Conservation (phyloP, 2,797 vertebrate genomes). For the Champsocephalus gunnari region DNA sequence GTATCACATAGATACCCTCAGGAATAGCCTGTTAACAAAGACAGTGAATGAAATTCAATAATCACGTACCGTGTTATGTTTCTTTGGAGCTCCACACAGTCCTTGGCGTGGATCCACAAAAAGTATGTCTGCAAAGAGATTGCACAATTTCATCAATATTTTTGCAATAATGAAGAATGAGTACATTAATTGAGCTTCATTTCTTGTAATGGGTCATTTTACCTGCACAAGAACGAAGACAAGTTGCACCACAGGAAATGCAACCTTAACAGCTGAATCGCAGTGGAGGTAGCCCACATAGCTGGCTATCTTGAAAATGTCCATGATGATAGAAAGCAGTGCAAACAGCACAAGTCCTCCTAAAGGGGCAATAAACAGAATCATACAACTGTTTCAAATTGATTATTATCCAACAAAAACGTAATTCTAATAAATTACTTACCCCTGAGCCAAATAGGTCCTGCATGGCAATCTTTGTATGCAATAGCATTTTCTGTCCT, state of each 20-base stretch:
- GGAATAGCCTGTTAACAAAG: not conserved
- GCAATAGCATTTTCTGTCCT: constrained; percentile 82
- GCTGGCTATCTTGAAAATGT: constrained; percentile 93
- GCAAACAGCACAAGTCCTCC: constrained; percentile 94
- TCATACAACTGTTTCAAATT: not conserved
- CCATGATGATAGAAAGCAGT: constrained; percentile 92
- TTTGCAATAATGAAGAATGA: not conserved
- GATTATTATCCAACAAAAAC: not conserved
- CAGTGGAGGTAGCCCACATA: constrained; percentile 92
- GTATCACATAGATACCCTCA: not conserved
- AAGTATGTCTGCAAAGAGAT: constrained; percentile 90
- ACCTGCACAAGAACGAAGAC: constrained; percentile 93
- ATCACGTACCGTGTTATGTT: constrained; percentile 88
- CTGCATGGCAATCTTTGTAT: constrained; percentile 91
- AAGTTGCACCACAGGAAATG: constrained; percentile 90
- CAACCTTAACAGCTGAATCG: constrained; percentile 91
- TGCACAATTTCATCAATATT: not conserved
- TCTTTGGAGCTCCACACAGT: constrained; percentile 91
- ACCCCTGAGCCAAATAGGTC: constrained; percentile 97
- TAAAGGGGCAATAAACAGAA: constrained; percentile 60
- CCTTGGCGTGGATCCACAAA: constrained; percentile 93
- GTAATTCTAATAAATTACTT: not conserved
- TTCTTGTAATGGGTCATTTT: constrained; percentile 7
- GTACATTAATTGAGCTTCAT: not conserved
- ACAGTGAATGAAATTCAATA: not conserved